Evolutionary conservation across 2,888 invertebrate species (phyloP), one percentile per base, ranked within the genome.

Genomic region (Cerceris ruficornis): DNA sequence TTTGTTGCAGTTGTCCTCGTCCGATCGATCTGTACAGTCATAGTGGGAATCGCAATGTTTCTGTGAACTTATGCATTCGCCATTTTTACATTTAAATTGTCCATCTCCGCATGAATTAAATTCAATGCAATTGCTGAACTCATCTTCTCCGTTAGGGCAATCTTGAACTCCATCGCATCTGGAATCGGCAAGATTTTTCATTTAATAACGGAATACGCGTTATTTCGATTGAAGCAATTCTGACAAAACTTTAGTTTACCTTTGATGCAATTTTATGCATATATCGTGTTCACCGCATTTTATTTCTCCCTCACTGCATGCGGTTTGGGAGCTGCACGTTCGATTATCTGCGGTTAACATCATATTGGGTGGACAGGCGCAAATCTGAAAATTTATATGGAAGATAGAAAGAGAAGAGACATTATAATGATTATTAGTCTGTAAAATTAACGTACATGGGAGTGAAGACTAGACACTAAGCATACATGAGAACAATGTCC

Each of bases 401-500:
- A 66, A 69, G 8, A 6, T 46, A 43, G 50, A 14, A 8, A 43
- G 5, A 49, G 15, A 39, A 28, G 28, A 28, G 28, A 15, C 49
- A 43, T 50, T 6, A 55, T 17, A 55, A 17, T 6, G 7, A 55
- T 8, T 6, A 55, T 55, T 4, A 9, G 11, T 17, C 17, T 7
- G 17, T 55, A 55, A 7, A 55, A 17, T 55, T 7, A 61, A 81
- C 85, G 81, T 83, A 85, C 84, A 41, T 80, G 83, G 6, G 75
- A 62, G 5, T 17, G 50, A n/a, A 60, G 14, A 46, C 78, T 77
- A 50, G 82, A 89, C 71, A 95, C 94, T 2, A 96, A 94, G 88
- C 97, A 97, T 9, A 97, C 92, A 89, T 97, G 96, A 2, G 96
- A 95, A 87, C 97, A 97, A 0, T 94, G 94, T 52, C 95, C 95